Conservation (phyloP, 2,113 vertebrate genomes). For the Desmodus rotundus region DNA sequence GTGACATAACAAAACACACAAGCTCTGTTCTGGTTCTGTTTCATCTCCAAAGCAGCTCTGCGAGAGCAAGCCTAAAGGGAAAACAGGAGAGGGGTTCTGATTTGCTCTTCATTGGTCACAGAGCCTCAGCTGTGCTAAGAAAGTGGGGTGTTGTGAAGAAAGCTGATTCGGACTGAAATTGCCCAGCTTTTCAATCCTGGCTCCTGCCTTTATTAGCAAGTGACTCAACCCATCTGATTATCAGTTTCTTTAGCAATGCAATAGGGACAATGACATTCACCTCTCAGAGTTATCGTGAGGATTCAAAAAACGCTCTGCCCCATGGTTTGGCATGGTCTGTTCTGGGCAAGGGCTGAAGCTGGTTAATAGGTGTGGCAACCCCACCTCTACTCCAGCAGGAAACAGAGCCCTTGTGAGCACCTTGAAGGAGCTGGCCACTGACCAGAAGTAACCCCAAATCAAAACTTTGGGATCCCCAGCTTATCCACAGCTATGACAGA, state of each 20-base stretch:
- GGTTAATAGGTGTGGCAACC: not conserved
- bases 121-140: not conserved
- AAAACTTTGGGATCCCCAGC: not conserved
- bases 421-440: not conserved
- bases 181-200: not conserved
- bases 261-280: not conserved
- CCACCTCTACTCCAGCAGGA: fast-evolving
- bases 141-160: not conserved
- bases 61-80: not conserved
- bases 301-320: not conserved
- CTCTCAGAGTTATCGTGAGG: not conserved
- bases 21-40: slow-evolving; percentile 12
- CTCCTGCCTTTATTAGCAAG: not conserved
- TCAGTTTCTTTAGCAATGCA: not conserved
- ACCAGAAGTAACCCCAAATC: not conserved
- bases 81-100: not conserved
- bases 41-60: not conserved
- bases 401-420: not conserved
- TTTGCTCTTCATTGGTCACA: not conserved
- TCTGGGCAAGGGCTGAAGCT: not conserved
- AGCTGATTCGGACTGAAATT: not conserved
- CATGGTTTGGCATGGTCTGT: not conserved
- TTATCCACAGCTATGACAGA: not conserved
- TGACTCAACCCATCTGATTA: not conserved
- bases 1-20: slow-evolving; percentile 20